Conservation (phyloP, 2,113 vertebrate genomes). For the Xenopus laevis region DNA sequence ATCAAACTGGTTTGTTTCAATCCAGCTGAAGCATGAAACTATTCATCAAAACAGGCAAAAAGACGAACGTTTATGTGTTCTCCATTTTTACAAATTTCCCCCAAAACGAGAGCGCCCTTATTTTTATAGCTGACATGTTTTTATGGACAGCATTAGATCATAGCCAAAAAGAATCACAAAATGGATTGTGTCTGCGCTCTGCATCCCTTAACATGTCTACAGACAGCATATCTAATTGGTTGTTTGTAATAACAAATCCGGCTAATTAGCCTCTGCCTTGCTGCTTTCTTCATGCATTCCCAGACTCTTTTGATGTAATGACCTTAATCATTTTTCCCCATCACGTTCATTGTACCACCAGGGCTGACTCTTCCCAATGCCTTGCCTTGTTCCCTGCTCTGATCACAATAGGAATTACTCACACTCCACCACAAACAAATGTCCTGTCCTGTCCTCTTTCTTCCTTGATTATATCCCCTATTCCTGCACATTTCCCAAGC, state of each 20-base stretch:
- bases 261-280: conserved; percentile 26
- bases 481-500: conserved; percentile 39
- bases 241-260: conserved; percentile 23
- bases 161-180: neutral
- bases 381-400: neutral
- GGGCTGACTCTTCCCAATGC: neutral
- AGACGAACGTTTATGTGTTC: neutral
- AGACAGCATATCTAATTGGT: conserved; percentile 33
- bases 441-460: conserved; percentile 24
- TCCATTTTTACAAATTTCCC: neutral
- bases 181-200: neutral
- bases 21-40: neutral
- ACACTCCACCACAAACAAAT: conserved; percentile 8
- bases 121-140: neutral
- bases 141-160: neutral
- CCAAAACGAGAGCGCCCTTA: neutral
- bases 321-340: conserved; percentile 15
- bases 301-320: conserved; percentile 36
- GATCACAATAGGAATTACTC: conserved; percentile 29
- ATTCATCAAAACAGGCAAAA: neutral
- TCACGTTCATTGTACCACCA: conserved; percentile 6
- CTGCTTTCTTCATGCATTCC: conserved; percentile 28
- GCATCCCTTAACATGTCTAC: neutral
- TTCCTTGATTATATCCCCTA: neutral
- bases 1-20: neutral